phyloP scores from a whole-genome alignment of 1,140 invertebrate species.

The Pseudomyrmex concolor region DNA sequence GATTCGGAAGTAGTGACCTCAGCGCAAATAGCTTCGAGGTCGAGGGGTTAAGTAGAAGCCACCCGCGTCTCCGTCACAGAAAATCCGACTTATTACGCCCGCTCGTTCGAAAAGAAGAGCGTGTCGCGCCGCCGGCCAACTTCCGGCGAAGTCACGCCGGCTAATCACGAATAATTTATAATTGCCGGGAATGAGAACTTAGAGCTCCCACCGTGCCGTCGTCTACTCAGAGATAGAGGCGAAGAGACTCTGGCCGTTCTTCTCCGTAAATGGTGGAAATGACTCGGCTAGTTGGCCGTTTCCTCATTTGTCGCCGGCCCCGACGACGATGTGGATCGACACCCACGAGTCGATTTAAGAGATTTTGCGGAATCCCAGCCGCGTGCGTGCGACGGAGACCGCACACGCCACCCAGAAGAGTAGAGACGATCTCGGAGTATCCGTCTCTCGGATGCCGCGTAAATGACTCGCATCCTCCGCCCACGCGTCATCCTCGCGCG shows the following conservation, averaged over 20 bases:
- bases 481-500: constrained; percentile 66
- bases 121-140: constrained; percentile 27
- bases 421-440: constrained; percentile 52
- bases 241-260: constrained; percentile 59
- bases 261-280: constrained; percentile 77
- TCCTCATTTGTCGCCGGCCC: constrained; percentile 80
- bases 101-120: constrained; percentile 20
- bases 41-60: constrained; percentile 10
- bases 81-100: constrained; percentile 40
- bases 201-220: constrained; percentile 47
- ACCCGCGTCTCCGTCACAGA: constrained; percentile 40
- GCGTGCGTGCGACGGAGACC: constrained; percentile 30
- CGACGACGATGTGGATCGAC: constrained; percentile 70
- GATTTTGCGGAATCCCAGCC: constrained; percentile 82
- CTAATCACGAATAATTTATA: constrained; percentile 71
- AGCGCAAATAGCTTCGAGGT: neutral
- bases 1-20: constrained; percentile 43
- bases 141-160: constrained; percentile 52
- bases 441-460: constrained; percentile 52
- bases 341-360: constrained; percentile 82
- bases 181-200: constrained; percentile 71
- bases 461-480: constrained; percentile 81
- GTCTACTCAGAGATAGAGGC: constrained; percentile 52
- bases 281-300: constrained; percentile 81
- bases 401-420: constrained; percentile 48